These are phyloP conservation scores for Patiria miniata DNA, from an alignment of 35 echinoderm and acorn worm genomes.

Conservation along the genomic window DNA sequence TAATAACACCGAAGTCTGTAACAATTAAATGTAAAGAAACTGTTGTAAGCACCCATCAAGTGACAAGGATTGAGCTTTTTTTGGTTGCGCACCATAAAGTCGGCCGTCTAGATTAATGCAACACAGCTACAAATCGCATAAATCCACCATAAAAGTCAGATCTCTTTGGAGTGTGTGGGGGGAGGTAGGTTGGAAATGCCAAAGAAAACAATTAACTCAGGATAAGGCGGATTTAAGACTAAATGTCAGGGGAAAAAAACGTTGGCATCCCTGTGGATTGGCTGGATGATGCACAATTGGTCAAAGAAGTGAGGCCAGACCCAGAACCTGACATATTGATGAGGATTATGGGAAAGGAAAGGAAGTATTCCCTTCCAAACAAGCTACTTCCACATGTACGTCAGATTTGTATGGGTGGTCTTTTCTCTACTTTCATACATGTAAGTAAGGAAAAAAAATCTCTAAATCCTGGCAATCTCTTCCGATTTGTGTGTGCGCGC, in stretches of 20 bases:
- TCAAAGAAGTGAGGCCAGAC: neutral
- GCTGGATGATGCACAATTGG: neutral
- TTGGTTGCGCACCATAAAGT: no score
- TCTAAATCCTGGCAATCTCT: neutral
- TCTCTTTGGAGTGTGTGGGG: no score
- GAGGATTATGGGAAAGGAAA: neutral
- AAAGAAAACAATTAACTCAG: conserved; percentile 12
- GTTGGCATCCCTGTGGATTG: neutral
- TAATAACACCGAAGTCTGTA: no score
- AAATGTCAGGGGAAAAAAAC: neutral
- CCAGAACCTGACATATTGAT: neutral
- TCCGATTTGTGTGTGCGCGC: neutral
- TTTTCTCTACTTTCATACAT: neutral
- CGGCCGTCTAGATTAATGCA: no score
- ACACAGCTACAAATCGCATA: no score
- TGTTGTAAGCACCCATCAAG: no score
- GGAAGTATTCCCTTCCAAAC: conserved; percentile 9
- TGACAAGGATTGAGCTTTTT: no score
- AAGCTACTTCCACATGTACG: conserved; percentile 16
- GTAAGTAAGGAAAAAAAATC: neutral
- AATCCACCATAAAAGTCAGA: no score
- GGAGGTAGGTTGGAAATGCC: neutral
- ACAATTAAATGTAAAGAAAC: no score
- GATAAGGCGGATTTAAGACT: neutral
- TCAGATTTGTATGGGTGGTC: conserved; percentile 27